Conservation (phyloP, 2,797 vertebrate species). For the Anguilla megastoma region DNA sequence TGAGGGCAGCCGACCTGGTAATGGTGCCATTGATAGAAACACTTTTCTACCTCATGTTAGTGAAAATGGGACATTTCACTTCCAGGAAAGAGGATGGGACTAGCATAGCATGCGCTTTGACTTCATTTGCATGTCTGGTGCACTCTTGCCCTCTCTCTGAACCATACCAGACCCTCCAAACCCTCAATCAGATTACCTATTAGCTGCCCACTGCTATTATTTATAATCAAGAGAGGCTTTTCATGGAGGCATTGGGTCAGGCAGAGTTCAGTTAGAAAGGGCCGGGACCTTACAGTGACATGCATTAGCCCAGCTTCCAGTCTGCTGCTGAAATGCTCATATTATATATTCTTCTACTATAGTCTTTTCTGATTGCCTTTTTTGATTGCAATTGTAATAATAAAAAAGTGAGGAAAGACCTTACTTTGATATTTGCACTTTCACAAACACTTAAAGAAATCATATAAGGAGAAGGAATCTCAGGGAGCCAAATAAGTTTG, state of each 20-base stretch:
- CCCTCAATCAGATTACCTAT: conserved; percentile 43
- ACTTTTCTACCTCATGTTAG: conserved; percentile 1
- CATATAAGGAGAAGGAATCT: not conserved
- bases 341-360: not conserved
- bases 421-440: not conserved
- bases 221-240: conserved; percentile 34
- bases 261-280: conserved; percentile 44
- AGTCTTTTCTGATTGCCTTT: not conserved
- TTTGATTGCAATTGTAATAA: not conserved
- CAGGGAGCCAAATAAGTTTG: not conserved
- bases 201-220: conserved; percentile 40
- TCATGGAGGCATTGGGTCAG: conserved; percentile 35
- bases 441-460: not conserved
- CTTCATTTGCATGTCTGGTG: conserved; percentile 39
- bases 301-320: not conserved
- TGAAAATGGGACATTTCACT: conserved; percentile 29
- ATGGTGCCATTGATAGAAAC: conserved; percentile 16
- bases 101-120: not conserved
- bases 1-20: not conserved
- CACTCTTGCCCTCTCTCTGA: conserved; percentile 42
- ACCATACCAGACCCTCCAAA: conserved; percentile 32
- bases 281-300: conserved; percentile 37
- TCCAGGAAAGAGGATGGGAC: conserved; percentile 18
- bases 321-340: not conserved
- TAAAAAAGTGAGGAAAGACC: not conserved